A percentile compares a stretch with the other conserved stretches of the same genome.
phyloP scores from a whole-genome alignment of 2,113 vertebrate species.

The Nesogale talazaci region DNA sequence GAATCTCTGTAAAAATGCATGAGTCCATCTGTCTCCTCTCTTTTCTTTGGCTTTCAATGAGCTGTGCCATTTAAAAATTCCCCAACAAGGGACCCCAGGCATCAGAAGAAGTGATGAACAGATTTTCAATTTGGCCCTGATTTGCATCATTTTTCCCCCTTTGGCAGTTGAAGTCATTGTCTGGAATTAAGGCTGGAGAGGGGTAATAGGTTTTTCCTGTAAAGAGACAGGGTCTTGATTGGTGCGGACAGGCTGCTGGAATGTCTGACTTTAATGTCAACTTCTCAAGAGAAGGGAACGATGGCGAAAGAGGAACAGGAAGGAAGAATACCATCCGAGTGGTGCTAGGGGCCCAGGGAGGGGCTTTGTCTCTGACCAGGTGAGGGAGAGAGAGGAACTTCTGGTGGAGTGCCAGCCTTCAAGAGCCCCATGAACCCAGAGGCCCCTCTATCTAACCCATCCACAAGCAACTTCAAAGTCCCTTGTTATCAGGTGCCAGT shows the following conservation, averaged over 20 bases:
- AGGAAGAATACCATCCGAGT: background rate
- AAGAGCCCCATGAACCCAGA: background rate
- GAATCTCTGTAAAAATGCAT: conserved; percentile 86
- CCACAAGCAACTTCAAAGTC: background rate
- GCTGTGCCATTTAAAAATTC: conserved; percentile 86
- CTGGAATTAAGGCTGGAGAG: conserved; percentile 76
- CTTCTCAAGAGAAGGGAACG: background rate
- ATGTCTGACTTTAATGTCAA: background rate
- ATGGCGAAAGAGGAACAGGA: background rate
- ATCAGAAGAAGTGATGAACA: conserved; percentile 86
- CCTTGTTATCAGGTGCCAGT: no score
- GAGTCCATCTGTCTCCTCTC: conserved; percentile 87
- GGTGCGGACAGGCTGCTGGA: conserved; percentile 10
- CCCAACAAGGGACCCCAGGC: conserved; percentile 85
- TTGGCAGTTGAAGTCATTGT: conserved; percentile 84
- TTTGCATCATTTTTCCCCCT: conserved; percentile 72
- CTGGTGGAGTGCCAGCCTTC: background rate
- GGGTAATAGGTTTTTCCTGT: conserved; percentile 75
- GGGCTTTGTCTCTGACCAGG: background rate
- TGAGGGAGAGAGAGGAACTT: background rate
- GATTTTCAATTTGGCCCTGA: conserved; percentile 88
- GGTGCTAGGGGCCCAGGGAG: background rate
- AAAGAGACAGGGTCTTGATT: background rate
- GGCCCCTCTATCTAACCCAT: background rate
- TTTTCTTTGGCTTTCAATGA: conserved; percentile 85